Evolutionary conservation across 2,888 invertebrate species (phyloP).

Genomic region (Abrostola triplasia): DNA sequence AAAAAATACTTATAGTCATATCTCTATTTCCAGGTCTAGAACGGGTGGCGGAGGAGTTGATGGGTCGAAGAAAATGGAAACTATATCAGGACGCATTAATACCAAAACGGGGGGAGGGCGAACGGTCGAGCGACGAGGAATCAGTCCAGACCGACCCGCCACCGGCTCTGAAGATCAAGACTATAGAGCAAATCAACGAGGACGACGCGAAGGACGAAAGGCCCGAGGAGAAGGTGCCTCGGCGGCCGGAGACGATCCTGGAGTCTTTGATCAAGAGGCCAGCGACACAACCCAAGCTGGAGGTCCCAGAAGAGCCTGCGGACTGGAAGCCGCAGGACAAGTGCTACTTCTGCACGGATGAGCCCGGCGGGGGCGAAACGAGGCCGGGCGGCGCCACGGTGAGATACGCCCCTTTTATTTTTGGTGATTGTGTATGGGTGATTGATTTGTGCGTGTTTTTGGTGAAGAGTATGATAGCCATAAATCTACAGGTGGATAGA

Average conservation of each 20-base stretch:
- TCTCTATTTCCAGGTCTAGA: slow-evolving; percentile 93
- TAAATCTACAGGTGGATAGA: no score
- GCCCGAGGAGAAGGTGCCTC: slow-evolving; percentile 57
- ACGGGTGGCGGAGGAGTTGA: slow-evolving; percentile 98
- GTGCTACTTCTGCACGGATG: slow-evolving; percentile 93
- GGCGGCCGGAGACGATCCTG: slow-evolving; percentile 85
- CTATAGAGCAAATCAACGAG: slow-evolving; percentile 87
- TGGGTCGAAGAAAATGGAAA: slow-evolving; percentile 99
- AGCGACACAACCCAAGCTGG: slow-evolving; percentile 82
- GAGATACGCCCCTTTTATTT: slow-evolving; percentile 42
- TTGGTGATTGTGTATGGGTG: no score
- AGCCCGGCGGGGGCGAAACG: slow-evolving; percentile 69
- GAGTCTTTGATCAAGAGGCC: slow-evolving; percentile 86
- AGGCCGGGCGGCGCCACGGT: slow-evolving; percentile 67
- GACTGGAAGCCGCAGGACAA: slow-evolving; percentile 95
- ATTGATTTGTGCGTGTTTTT: no score
- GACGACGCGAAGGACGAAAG: slow-evolving; percentile 69
- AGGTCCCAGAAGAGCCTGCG: slow-evolving; percentile 82
- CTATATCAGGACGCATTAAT: slow-evolving; percentile 94
- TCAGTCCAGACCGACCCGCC: slow-evolving; percentile 85
- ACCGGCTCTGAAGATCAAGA: slow-evolving; percentile 85
- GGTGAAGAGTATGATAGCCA: no score
- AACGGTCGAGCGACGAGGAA: slow-evolving; percentile 82
- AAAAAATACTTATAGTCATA: slow-evolving; percentile 1
- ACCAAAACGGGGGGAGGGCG: slow-evolving; percentile 81